Evolutionary conservation across 2,888 invertebrate genomes (phyloP).

Genomic region (Zhuqinia jingwanae): DNA sequence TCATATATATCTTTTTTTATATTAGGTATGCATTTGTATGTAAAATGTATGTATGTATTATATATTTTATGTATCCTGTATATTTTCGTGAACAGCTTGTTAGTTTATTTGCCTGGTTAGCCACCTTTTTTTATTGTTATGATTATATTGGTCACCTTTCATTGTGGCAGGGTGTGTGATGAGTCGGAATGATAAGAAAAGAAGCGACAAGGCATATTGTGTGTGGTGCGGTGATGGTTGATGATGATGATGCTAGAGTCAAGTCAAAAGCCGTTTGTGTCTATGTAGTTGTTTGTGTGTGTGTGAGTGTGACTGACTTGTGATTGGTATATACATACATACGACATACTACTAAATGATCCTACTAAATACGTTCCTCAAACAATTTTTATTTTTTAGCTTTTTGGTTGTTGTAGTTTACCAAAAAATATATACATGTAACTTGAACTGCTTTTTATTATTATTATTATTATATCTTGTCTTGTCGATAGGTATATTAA

Average conservation of each 20-base stretch:
- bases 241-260: conserved; percentile 1
- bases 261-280: conserved; percentile 11
- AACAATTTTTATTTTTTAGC: too few relatives aligned
- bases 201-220: conserved; percentile 41
- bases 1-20: not conserved
- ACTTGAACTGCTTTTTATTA: too few relatives aligned
- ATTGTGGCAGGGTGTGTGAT: conserved; percentile 67
- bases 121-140: conserved; percentile 66
- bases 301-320: conserved; percentile 25
- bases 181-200: conserved; percentile 62
- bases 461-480: too few relatives aligned
- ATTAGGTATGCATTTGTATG: too few relatives aligned
- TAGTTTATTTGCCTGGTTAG: conserved; percentile 55
- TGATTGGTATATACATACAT: conserved; percentile 22
- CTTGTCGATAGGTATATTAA: too few relatives aligned
- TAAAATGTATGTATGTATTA: too few relatives aligned
- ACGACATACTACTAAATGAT: not conserved
- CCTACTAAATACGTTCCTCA: too few relatives aligned
- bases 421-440: too few relatives aligned
- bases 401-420: too few relatives aligned
- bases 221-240: too few relatives aligned
- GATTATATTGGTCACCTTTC: conserved; percentile 70
- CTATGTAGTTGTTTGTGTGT: not conserved
- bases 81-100: conserved; percentile 42
- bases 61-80: not conserved